Percentiles rank a stretch among this genome's conserved stretches.
phyloP scores from a whole-genome alignment of 2,888 invertebrate genomes.

The Caenorhabditis becei region DNA sequence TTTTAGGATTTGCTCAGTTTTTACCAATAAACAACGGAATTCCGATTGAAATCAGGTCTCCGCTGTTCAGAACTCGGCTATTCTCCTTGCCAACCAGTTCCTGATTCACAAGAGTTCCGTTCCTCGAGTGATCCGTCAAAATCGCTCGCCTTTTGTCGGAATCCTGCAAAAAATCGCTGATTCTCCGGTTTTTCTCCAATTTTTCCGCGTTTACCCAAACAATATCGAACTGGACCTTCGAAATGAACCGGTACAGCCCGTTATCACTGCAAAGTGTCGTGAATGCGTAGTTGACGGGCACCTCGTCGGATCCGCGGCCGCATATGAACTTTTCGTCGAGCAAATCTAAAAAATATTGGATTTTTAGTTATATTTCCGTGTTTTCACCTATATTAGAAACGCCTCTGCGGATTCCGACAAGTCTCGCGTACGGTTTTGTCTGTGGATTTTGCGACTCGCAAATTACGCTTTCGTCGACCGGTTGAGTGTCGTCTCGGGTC shows the following conservation, averaged over 20 bases:
- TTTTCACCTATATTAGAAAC: constrained; percentile 43
- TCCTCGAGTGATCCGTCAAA: constrained; percentile 65
- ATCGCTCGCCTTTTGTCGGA: constrained; percentile 9
- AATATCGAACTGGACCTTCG: constrained; percentile 52
- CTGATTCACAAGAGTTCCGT: constrained; percentile 69
- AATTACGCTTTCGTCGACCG: constrained; percentile 40
- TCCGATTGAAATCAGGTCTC: constrained; percentile 68
- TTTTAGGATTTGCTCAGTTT: background rate
- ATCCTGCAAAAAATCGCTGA: no score
- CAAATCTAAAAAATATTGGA: constrained; percentile 39
- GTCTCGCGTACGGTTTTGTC: constrained; percentile 31
- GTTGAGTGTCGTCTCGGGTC: constrained; percentile 53
- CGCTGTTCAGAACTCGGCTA: constrained; percentile 31
- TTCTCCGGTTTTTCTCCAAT: no score
- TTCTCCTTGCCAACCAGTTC: constrained; percentile 59
- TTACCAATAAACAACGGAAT: constrained; percentile 54
- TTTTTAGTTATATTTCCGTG: background rate
- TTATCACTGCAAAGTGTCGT: constrained; percentile 11
- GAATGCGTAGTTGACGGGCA: constrained; percentile 39
- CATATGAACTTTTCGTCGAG: constrained; percentile 47
- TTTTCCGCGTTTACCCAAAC: constrained; percentile 42
- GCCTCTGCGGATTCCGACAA: constrained; percentile 45
- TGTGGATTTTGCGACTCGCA: constrained; percentile 23
- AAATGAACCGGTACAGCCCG: constrained; percentile 39
- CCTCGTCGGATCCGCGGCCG: constrained; percentile 49